Evolutionary conservation across 2,113 vertebrate species (phyloP).

Genomic region (Plecotus auritus): DNA sequence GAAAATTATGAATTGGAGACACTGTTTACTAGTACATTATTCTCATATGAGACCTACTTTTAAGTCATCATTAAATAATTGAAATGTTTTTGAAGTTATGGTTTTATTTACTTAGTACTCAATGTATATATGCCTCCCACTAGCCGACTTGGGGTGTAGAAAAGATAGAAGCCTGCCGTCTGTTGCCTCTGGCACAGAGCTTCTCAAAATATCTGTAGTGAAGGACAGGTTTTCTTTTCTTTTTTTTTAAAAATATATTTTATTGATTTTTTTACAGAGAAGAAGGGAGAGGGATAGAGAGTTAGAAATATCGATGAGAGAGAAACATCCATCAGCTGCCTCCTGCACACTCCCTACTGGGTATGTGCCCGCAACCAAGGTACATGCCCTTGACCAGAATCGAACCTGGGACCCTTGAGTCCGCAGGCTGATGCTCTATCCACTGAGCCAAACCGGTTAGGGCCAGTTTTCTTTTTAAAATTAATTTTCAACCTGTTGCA

Average conservation of each 20-base stretch:
- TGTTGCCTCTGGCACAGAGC: neutral
- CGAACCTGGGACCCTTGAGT: too few relatives aligned
- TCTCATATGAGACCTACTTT: neutral
- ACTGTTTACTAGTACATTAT: neutral
- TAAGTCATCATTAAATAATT: neutral
- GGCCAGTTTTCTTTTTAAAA: neutral
- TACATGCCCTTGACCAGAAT: too few relatives aligned
- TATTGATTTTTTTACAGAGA: too few relatives aligned
- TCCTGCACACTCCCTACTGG: too few relatives aligned
- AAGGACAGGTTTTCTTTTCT: neutral
- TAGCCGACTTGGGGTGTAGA: neutral
- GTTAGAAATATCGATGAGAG: too few relatives aligned
- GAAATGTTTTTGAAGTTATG: neutral
- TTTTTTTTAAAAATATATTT: too few relatives aligned
- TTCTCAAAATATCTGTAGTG: neutral
- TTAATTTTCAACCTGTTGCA: conserved; percentile 38
- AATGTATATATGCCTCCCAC: neutral
- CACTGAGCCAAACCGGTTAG: too few relatives aligned
- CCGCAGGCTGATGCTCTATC: too few relatives aligned
- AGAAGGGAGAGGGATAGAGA: too few relatives aligned
- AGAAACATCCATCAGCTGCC: too few relatives aligned
- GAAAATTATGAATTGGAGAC: neutral
- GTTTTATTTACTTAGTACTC: neutral
- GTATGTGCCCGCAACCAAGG: too few relatives aligned
- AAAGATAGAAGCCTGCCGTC: neutral